Evolutionary conservation across 2,888 invertebrate species (phyloP), one percentile per base, ranked within the genome.

Genomic region (Perizoma affinitatum): DNA sequence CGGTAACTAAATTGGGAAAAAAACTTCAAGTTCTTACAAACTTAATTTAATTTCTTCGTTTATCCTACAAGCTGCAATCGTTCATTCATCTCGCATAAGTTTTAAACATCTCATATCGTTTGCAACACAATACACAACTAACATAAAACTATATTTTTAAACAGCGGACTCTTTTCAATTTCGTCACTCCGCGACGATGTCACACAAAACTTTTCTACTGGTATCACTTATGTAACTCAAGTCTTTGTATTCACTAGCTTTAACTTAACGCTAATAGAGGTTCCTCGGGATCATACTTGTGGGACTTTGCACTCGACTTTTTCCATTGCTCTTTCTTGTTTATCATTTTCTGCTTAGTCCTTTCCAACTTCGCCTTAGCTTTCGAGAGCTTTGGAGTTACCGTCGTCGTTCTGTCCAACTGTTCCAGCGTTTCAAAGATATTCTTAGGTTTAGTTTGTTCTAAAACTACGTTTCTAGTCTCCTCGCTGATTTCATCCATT

Each of bases 381-480:
- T 95, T 95, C 64, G 94, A 94, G 67, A 93, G 72, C 74, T 80
- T 93, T 58, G 84, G 87, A 9, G 44, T 78, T 42, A n/a, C 10
- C 61, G 88, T 91, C 57, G 93, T 89, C 49, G 84, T 79, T 58
- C 94, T 88, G 74, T 97, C 97, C 6, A 97, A 85, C 80, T 96
- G 91, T 70, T 95, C 94, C 68, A 97, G 84, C 55, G 96, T 96
- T 82, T 97, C 97, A 67, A 97, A 95, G 56, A 97, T 97, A 79
- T 97, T 97, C 75, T 96, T 96, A n/a, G 96, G 96, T 40, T 63
- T 63, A 55, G 58, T 58, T 35, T 63, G 58, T 69, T 93, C 91
- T 5, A 85, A 93, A 70, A 88, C 68, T 5, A 90, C 88, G 63
- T 79, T 82, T 72, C 88, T 83, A 1, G 87, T 82, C 74, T 88